A percentile compares a stretch with the other conserved stretches of the same genome.
phyloP scores from a whole-genome alignment of 1,140 invertebrate species.

The Solen grandis region DNA sequence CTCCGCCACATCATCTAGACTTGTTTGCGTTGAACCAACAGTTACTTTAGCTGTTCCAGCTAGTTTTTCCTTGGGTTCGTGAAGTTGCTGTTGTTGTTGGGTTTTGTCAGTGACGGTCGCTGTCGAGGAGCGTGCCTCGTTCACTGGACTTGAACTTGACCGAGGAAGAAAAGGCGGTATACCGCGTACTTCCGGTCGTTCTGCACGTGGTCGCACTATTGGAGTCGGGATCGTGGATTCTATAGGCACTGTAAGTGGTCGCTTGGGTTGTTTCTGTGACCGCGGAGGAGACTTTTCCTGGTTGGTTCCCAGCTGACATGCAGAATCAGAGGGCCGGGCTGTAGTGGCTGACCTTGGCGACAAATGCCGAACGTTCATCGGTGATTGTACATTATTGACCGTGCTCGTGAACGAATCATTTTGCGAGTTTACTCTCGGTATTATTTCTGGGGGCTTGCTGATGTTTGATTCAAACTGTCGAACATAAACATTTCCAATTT shows the following conservation, averaged over 20 bases:
- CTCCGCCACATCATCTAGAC: too few species aligned
- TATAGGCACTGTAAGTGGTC: slow-evolving; percentile 44
- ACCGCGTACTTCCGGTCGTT: slow-evolving; percentile 22
- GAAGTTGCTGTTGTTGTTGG: background rate
- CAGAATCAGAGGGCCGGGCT: background rate
- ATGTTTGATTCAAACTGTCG: slow-evolving; percentile 31
- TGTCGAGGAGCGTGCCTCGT: background rate
- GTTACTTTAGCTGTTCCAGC: too few species aligned
- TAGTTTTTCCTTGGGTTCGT: background rate
- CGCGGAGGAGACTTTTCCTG: slow-evolving; percentile 17
- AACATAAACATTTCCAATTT: slow-evolving; percentile 28
- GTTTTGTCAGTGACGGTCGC: background rate
- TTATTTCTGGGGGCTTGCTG: slow-evolving; percentile 23
- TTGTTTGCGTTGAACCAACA: too few species aligned
- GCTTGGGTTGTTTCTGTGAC: slow-evolving; percentile 36
- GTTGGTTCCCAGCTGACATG: background rate
- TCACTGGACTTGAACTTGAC: slow-evolving; percentile 39
- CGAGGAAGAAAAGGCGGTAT: slow-evolving; percentile 32
- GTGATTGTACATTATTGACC: background rate
- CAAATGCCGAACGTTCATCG: background rate
- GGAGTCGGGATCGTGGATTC: slow-evolving; percentile 48
- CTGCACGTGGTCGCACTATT: slow-evolving; percentile 43
- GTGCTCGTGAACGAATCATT: slow-evolving; percentile 40
- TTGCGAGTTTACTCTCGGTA: slow-evolving; percentile 26
- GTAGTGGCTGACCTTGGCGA: slow-evolving; percentile 30